Conservation (phyloP, 2,113 vertebrate genomes). For the Ceyx margarethae region DNA sequence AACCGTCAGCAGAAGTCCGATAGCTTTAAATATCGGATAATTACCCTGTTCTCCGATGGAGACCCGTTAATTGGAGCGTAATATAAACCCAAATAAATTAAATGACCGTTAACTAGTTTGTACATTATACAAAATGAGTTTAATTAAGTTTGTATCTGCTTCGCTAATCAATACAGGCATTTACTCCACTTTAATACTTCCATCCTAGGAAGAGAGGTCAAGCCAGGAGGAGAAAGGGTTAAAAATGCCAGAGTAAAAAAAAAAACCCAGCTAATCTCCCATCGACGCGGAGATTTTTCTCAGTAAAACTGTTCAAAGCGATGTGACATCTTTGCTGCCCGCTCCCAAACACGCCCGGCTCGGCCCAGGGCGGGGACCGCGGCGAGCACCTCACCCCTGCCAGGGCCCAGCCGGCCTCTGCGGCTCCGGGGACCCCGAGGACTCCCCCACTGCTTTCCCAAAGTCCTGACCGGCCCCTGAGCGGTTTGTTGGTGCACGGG, state of each 20-base stretch:
- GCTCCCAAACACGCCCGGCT: neutral
- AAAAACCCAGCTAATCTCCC: neutral
- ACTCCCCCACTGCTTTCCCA: neutral
- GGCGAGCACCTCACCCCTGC: neutral
- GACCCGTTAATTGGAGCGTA: constrained; percentile 62
- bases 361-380: neutral
- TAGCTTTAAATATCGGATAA: constrained; percentile 37
- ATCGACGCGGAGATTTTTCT: neutral
- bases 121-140: constrained; percentile 73
- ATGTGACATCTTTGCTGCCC: neutral
- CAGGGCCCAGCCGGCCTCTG: neutral
- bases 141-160: constrained; percentile 78
- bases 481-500: neutral
- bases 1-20: constrained; percentile 28
- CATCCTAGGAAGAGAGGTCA: constrained; percentile 15
- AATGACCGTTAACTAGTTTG: constrained; percentile 75
- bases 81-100: constrained; percentile 76
- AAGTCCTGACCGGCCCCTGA: neutral
- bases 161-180: constrained; percentile 67
- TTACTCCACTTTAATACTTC: constrained; percentile 25
- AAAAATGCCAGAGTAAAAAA: neutral
- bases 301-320: neutral
- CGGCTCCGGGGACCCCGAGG: too few relatives aligned
- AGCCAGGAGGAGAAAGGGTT: constrained; percentile 1
- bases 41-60: constrained; percentile 52